A percentile compares a stretch with the other conserved stretches of the same genome.
Evolutionary conservation across 2,888 invertebrate species (phyloP).

Genomic region (Drosophila pseudotakahashii): DNA sequence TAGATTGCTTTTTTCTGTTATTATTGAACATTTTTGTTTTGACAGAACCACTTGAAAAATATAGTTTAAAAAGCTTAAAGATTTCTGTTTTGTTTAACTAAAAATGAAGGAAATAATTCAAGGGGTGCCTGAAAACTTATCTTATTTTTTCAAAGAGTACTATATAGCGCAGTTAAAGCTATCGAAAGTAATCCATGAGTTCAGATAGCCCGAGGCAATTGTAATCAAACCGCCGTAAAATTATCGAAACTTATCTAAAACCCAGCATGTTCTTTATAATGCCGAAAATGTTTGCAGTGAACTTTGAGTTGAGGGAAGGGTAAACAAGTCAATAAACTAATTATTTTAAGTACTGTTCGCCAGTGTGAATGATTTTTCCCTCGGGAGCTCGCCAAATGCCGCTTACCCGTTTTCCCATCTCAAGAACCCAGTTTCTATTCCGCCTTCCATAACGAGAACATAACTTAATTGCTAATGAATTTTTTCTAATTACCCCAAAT

Average conservation of each 20-base stretch:
- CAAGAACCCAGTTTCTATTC: background rate
- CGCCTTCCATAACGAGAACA: conserved; percentile 7
- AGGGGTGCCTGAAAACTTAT: background rate
- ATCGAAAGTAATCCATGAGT: conserved; percentile 7
- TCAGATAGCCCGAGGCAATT: conserved; percentile 1
- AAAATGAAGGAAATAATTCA: background rate
- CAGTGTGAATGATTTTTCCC: conserved; percentile 14
- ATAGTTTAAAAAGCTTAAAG: background rate
- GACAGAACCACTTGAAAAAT: background rate
- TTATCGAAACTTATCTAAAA: conserved; percentile 34
- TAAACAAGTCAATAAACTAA: conserved; percentile 33
- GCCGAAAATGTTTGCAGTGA: background rate
- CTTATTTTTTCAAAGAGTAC: too few species aligned
- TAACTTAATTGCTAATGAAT: conserved; percentile 23
- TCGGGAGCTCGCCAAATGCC: conserved; percentile 6
- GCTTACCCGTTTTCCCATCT: background rate
- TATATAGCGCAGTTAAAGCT: background rate
- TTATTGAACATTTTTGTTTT: too few species aligned
- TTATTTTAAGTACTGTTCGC: conserved; percentile 4
- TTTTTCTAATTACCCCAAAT: conserved; percentile 27
- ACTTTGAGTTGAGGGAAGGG: conserved; percentile 9
- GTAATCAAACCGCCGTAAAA: conserved; percentile 13
- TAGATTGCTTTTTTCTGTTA: too few species aligned
- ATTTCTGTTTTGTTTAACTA: too few species aligned
- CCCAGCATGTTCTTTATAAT: conserved; percentile 9